Conservation (phyloP, 1,140 invertebrate species). For the Chironomus tepperi region DNA sequence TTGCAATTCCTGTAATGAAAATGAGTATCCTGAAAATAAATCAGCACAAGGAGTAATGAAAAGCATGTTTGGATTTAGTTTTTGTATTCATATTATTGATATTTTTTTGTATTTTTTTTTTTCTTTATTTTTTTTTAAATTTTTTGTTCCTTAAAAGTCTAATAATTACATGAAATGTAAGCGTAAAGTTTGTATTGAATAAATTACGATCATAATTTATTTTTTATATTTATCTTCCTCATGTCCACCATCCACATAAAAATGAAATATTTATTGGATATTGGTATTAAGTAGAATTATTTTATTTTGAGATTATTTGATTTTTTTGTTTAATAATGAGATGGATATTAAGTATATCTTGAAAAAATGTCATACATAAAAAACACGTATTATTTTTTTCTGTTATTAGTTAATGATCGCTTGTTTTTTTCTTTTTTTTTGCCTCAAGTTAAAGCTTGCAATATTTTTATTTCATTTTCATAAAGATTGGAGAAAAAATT, state of each 20-base stretch:
- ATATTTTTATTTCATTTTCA: not conserved
- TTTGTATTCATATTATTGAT: too few species aligned
- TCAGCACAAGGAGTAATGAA: too few species aligned
- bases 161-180: not conserved
- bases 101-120: not conserved
- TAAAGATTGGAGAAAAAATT: not conserved
- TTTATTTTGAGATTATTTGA: not conserved
- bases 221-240: not conserved
- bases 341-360: not conserved
- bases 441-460: conserved; percentile 11
- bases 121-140: not conserved
- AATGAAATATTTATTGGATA: conserved; percentile 14
- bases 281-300: conserved; percentile 1
- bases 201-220: conserved; percentile 14
- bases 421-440: not conserved
- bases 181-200: conserved; percentile 2
- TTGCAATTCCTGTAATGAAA: too few species aligned
- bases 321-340: not conserved
- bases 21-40: too few species aligned
- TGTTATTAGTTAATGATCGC: conserved; percentile 5
- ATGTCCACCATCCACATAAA: not conserved
- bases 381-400: not conserved
- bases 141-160: not conserved
- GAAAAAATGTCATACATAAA: conserved; percentile 4
- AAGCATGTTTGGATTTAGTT: too few species aligned